phyloP scores from a whole-genome alignment of 2,113 vertebrate genomes.

The Trichechus manatus region DNA sequence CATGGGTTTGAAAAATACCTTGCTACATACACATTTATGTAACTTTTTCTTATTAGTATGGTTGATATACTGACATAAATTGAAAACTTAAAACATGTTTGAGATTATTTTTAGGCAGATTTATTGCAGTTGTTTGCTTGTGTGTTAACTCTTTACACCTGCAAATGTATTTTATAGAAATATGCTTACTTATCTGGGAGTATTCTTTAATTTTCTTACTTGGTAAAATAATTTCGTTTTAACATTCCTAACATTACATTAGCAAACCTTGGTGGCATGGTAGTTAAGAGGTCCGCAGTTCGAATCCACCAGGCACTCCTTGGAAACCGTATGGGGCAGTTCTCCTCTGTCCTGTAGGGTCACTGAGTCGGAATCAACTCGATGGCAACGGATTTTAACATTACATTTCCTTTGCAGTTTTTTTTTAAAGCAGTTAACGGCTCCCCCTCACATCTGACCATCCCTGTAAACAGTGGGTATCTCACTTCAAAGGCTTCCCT shows the following conservation, averaged over 20 bases:
- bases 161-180: background rate
- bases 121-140: background rate
- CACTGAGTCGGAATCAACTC: no score
- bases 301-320: no score
- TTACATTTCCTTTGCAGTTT: background rate
- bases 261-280: no score
- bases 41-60: background rate
- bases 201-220: constrained; percentile 8
- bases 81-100: constrained; percentile 4
- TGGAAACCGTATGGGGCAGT: no score
- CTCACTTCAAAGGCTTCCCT: background rate
- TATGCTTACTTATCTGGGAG: background rate
- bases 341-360: no score
- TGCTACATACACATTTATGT: background rate
- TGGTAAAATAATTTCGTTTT: background rate
- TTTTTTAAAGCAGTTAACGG: background rate
- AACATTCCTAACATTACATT: background rate
- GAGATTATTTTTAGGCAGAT: background rate
- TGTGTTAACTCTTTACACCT: background rate
- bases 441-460: background rate
- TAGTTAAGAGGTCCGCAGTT: no score
- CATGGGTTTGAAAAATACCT: constrained; percentile 1
- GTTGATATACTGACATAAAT: background rate
- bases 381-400: background rate
- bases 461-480: background rate